Evolutionary conservation across 2,797 vertebrate genomes (phyloP).

Genomic region (Pristis pectinata): DNA sequence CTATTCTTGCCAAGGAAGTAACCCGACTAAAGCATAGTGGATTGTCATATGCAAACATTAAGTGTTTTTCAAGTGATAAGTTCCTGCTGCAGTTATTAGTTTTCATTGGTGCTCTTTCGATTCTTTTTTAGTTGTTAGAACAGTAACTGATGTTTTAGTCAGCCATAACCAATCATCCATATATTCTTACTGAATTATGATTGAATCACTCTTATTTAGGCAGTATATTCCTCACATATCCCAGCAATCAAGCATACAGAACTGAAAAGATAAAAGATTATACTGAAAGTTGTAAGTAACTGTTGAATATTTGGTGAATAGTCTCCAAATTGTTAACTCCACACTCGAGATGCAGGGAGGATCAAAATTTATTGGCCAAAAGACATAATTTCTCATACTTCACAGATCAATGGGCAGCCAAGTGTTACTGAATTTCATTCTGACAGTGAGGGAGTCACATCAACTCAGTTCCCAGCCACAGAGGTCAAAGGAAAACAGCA

Average conservation of each 20-base stretch:
- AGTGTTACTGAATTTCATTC: constrained; percentile 5
- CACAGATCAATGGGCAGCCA: background rate
- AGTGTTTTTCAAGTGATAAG: background rate
- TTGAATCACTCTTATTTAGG: background rate
- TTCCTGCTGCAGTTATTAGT: background rate
- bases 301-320: background rate
- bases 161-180: constrained; percentile 6
- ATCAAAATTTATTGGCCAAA: background rate
- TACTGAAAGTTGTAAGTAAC: background rate
- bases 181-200: constrained; percentile 14
- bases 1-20: background rate
- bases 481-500: constrained; percentile 10
- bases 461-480: background rate
- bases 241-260: background rate
- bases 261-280: background rate
- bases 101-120: background rate
- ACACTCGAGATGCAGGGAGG: background rate
- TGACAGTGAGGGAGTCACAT: background rate
- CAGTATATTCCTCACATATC: background rate
- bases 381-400: background rate
- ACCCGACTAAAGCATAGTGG: constrained; percentile 7
- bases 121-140: background rate
- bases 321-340: background rate
- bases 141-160: constrained; percentile 4
- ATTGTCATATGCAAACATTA: background rate